Percentiles rank a stretch among this genome's conserved stretches.
Evolutionary conservation across 2,113 vertebrate genomes (phyloP).

Genomic region (Phalacrocorax brasilianus): DNA sequence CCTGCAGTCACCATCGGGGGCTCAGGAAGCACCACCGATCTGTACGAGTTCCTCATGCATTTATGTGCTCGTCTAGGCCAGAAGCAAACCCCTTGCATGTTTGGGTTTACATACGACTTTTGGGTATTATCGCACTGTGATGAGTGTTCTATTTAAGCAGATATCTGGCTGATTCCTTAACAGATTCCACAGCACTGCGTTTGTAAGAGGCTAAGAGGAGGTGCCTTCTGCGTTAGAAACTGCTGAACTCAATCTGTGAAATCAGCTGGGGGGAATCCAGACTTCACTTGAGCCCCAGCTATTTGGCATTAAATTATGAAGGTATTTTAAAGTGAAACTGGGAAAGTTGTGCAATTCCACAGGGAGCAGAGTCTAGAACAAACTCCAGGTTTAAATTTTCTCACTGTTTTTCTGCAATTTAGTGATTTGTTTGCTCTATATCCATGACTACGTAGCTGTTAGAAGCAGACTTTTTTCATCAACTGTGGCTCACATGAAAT

Average conservation of each 20-base stretch:
- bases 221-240: background rate
- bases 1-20: accelerated
- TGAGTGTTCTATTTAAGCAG: background rate
- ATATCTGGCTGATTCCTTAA: background rate
- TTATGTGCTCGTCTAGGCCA: background rate
- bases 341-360: background rate
- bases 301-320: background rate
- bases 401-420: background rate
- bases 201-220: background rate
- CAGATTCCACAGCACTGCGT: background rate
- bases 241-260: background rate
- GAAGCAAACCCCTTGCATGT: background rate
- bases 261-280: background rate
- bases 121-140: background rate
- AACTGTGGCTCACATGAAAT: background rate
- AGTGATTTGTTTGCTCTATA: constrained; percentile 33
- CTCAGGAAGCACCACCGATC: background rate
- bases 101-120: background rate
- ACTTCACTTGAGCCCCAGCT: background rate
- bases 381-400: background rate
- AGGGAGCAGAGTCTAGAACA: background rate
- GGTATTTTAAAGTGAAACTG: background rate
- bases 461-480: background rate
- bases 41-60: background rate
- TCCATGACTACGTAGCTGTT: background rate